Percentiles rank a stretch among this genome's conserved stretches.
Conservation (phyloP, 2,797 vertebrate species). For the Pipistrellus pipistrellus region DNA sequence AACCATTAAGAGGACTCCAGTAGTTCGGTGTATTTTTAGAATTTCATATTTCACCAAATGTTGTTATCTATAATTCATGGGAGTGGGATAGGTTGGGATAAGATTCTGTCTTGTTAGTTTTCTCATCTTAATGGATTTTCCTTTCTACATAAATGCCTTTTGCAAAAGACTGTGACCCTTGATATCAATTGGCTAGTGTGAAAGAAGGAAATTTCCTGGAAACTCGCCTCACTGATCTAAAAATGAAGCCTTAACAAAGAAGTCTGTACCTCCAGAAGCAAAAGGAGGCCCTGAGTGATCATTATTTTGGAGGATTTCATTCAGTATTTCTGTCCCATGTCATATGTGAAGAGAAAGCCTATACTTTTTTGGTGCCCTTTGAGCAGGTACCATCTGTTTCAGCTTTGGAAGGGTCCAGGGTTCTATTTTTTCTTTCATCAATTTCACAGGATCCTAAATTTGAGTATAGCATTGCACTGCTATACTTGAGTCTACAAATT, state of each 20-base stretch:
- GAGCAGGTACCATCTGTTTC: not conserved
- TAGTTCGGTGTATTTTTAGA: conserved; percentile 85
- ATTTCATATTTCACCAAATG: conserved; percentile 83
- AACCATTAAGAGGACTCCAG: conserved; percentile 83
- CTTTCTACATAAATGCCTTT: conserved; percentile 69
- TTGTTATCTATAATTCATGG: conserved; percentile 83
- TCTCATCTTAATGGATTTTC: conserved; percentile 77
- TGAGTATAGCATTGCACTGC: not conserved
- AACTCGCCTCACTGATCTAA: conserved; percentile 45
- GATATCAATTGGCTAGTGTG: conserved; percentile 56
- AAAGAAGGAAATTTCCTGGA: conserved; percentile 59
- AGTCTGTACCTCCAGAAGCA: not conserved
- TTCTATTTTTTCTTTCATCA: not conserved
- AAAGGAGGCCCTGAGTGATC: not conserved
- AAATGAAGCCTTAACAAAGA: not conserved
- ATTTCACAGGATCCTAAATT: not conserved
- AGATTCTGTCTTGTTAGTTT: conserved; percentile 75
- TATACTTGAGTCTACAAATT: conserved; percentile 12
- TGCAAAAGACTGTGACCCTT: conserved; percentile 70
- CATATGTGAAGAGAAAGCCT: not conserved
- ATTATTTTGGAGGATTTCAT: conserved; percentile 3
- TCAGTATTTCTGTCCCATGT: conserved; percentile 33
- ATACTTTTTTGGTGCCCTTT: not conserved
- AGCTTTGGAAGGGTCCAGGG: not conserved
- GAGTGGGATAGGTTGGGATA: conserved; percentile 71